Evolutionary conservation across 2,888 invertebrate genomes (phyloP), one percentile per base, ranked within the genome.

Genomic region (Trissolcus brochymenae): DNA sequence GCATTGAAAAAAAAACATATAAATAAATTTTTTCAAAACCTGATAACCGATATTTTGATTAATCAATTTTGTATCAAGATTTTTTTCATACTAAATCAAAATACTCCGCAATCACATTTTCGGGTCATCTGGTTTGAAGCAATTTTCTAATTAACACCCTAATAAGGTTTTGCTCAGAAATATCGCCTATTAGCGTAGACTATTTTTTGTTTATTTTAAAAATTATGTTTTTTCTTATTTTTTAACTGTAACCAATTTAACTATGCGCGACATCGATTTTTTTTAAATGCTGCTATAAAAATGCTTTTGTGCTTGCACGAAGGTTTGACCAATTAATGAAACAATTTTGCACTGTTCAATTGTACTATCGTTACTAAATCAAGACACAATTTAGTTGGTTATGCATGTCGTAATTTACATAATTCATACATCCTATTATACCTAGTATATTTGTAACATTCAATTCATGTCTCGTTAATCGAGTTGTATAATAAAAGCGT

Each of bases 271-370:
- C 35, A 60, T 68, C 40, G 2, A 61, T 60, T 35, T 19, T 6
- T 41, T 50, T 61, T 6, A 70, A 70, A 61, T 56, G 61, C 51
- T 49, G 54, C 55, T 68, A 68, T 54, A 62, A 70, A 61, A 62
- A 70, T 62, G 70, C 70, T 17, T 70, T 70, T 70, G 61, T 70
- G 61, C 70, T 60, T 49, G 35, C 14, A 49, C 49, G 49, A 61
- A 50, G 13, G 19, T 50, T 50, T 35, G 13, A 61, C 56, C 50
- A 56, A 62, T 55, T 16, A 61, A 61, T 40, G 50, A 55, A 70
- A 62, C 54, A 35, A 71, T 54, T 62, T 70, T 56, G 41, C 51
- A 62, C 51, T 57, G 54, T 56, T 71, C 55, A 35, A 51, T 71
- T 71, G 51, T 71, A 51, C 62, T 71, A 54, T 59, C 53, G 53